Conservation (phyloP, 2,888 invertebrate genomes). For the Salticus scenicus region DNA sequence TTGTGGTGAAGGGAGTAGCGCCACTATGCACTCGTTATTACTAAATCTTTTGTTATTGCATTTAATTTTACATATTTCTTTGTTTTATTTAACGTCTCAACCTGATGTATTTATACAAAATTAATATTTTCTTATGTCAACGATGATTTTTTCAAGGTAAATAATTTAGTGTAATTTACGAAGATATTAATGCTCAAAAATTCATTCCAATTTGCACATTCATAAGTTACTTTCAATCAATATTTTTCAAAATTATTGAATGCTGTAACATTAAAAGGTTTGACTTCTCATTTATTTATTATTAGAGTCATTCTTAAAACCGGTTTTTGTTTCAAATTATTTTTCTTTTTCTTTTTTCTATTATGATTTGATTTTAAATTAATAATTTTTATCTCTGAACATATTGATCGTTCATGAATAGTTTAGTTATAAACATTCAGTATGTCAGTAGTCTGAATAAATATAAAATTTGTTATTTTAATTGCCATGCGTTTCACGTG, state of each 20-base stretch:
- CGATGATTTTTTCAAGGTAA: constrained; percentile 38
- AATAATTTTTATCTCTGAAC: constrained; percentile 40
- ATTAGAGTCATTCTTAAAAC: constrained; percentile 6
- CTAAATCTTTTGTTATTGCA: constrained; percentile 56
- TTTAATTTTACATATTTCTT: constrained; percentile 26
- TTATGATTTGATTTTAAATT: constrained; percentile 40
- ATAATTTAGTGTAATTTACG: constrained; percentile 36
- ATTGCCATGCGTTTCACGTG: constrained; percentile 52
- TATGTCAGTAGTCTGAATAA: too few species aligned
- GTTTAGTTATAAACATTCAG: too few species aligned
- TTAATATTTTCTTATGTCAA: background rate
- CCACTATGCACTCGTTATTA: constrained; percentile 49
- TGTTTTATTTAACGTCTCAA: background rate
- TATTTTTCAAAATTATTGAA: constrained; percentile 57
- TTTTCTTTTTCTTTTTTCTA: background rate
- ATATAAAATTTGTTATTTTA: too few species aligned
- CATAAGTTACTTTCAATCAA: constrained; percentile 68
- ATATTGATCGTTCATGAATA: constrained; percentile 56
- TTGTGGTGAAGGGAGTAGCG: constrained; percentile 57
- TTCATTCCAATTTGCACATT: constrained; percentile 65
- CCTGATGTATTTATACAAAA: background rate
- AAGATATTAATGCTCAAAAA: constrained; percentile 59
- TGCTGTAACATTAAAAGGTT: constrained; percentile 14
- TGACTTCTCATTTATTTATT: constrained; percentile 10
- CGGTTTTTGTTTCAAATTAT: background rate